phyloP scores from a whole-genome alignment of 2,113 vertebrate genomes.

The Ptilonorhynchus violaceus region DNA sequence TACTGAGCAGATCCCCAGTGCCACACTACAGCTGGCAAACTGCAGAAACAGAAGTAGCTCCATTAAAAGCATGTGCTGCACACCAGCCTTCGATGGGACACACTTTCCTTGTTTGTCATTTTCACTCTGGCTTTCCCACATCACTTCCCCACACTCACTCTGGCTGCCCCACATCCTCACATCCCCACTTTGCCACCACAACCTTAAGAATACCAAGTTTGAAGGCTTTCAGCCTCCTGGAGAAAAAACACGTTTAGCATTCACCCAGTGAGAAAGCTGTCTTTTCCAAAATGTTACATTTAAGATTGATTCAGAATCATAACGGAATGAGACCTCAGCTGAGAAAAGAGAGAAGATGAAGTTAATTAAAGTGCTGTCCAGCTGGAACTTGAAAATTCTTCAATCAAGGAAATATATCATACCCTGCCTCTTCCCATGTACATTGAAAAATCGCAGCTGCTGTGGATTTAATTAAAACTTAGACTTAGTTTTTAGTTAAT shows the following conservation, averaged over 20 bases:
- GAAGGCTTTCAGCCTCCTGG: not conserved
- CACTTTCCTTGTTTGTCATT: fast-evolving
- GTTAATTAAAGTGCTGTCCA: constrained; percentile 53
- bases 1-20: constrained; percentile 31
- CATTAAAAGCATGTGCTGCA: not conserved
- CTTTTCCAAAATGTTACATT: constrained; percentile 16
- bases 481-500: constrained; percentile 39
- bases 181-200: not conserved
- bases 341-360: constrained; percentile 43
- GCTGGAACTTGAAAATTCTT: constrained; percentile 46
- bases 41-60: constrained; percentile 1
- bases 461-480: constrained; percentile 57
- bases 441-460: constrained; percentile 36
- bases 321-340: constrained; percentile 11
- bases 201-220: not conserved
- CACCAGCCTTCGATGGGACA: not conserved
- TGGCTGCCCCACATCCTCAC: not conserved
- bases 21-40: constrained; percentile 49
- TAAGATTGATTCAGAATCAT: constrained; percentile 17
- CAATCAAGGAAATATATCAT: constrained; percentile 15
- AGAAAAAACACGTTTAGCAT: not conserved
- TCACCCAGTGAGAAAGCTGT: not conserved
- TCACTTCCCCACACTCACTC: not conserved
- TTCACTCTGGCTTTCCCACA: not conserved
- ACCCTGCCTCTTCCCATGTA: not conserved